Evolutionary conservation across 2,797 vertebrate species (phyloP), one percentile per base, ranked within the genome.

Genomic region (Mormyrus hasselquistii): DNA sequence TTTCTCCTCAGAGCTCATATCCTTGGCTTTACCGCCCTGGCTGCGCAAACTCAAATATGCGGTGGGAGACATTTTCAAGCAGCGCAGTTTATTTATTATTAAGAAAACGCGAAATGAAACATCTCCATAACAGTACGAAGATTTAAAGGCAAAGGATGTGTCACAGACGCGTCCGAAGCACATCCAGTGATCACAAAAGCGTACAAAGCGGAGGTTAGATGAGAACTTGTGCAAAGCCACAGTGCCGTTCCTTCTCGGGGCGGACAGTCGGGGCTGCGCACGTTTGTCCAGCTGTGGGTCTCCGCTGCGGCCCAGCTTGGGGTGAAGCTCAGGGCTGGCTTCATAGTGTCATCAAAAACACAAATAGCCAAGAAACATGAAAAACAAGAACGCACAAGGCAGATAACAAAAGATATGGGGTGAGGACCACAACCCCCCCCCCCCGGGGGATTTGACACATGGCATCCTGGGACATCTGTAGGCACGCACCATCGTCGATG

Each of bases 161-260:
- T 84, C 34, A 73, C 84, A 82, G 19, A 88, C 50, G 87, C 38
- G 41, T 29, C 10, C 47, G 16, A 49, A 2, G 10, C 76, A 41
- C 57, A 89, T 89, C 52, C 29, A 41, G 41, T 88, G 22, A 55
- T 86, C 57, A 49, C 49, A 41, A 8, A 38, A 38, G 2, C 9
- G 69, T 38, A 90, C 86, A 91, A 83, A 88, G 25, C 34, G 89
- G 57, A 88, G 8, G 84, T 90, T 73, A 76, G 92, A 90, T 89
- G 88, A 90, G 83, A 52, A 90, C 65, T 89, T 87, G 87, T 90
- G 73, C 90, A 89, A 93, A 87, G 62, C 88, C 88, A 87, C 86
- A 87, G 86, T 83, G 55, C 29, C 84, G 84, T 88, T 92, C 88
- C 88, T 90, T 22, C 89, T 89, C 88, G n/a, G 38, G 49, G 87